These are phyloP conservation scores for Drosophila quadrilineata DNA, from an alignment of 1,140 invertebrate genomes.

Conservation along the genomic window DNA sequence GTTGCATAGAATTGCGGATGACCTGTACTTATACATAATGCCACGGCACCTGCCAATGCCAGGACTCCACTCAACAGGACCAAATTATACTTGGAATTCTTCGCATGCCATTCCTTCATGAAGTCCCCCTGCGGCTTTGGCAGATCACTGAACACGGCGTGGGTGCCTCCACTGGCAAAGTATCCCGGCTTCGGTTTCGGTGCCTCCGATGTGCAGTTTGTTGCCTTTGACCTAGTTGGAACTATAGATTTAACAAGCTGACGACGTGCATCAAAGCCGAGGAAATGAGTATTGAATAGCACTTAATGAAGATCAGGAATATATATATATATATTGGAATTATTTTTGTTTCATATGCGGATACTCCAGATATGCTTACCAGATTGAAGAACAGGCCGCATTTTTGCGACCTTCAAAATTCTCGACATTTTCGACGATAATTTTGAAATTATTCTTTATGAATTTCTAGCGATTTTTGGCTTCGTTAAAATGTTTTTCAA, in stretches of 20 bases:
- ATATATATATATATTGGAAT: too few species aligned
- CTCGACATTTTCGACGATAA: constrained; percentile 43
- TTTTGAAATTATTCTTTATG: too few species aligned
- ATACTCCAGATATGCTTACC: too few species aligned
- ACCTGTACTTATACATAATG: not conserved
- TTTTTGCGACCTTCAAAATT: constrained; percentile 35
- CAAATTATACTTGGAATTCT: constrained; percentile 59
- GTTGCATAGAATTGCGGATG: not conserved
- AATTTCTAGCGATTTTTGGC: too few species aligned
- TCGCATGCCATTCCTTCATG: constrained; percentile 36
- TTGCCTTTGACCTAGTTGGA: too few species aligned
- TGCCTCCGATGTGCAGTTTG: constrained; percentile 11
- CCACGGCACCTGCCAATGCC: constrained; percentile 28
- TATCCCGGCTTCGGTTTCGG: constrained; percentile 26
- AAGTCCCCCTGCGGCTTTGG: constrained; percentile 56
- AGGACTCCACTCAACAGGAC: constrained; percentile 34
- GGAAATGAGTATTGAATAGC: too few species aligned
- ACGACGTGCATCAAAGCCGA: too few species aligned
- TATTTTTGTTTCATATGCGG: too few species aligned
- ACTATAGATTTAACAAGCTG: too few species aligned
- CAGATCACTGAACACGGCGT: constrained; percentile 52
- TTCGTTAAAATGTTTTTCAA: too few species aligned
- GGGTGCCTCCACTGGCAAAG: constrained; percentile 54
- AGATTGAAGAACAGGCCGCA: constrained; percentile 33
- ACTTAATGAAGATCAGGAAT: too few species aligned